Evolutionary conservation across 1,140 invertebrate species (phyloP).

Genomic region (Helicoverpa zea): DNA sequence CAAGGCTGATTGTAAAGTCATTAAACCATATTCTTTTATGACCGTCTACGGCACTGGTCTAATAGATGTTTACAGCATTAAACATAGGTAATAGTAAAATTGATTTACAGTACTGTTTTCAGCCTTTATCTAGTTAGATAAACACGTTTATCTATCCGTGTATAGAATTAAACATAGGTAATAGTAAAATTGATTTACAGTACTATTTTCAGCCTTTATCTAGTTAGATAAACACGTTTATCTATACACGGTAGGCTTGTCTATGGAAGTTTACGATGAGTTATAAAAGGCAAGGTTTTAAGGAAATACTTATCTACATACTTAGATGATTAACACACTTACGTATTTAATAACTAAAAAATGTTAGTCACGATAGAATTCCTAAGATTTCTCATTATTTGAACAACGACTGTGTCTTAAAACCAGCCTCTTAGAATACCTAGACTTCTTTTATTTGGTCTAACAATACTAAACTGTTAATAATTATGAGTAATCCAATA

Average conservation of each 20-base stretch:
- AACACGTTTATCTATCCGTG: too few species aligned
- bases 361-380: neutral
- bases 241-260: neutral
- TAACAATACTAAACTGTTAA: too few species aligned
- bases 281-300: too few species aligned
- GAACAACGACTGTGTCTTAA: neutral
- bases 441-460: too few species aligned
- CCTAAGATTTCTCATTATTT: neutral
- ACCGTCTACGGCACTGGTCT: neutral
- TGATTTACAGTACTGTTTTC: neutral
- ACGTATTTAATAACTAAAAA: neutral
- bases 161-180: neutral
- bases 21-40: neutral
- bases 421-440: neutral
- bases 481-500: too few species aligned
- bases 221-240: neutral
- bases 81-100: neutral
- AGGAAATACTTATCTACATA: too few species aligned
- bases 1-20: neutral
- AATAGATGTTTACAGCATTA: neutral
- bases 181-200: constrained; percentile 23
- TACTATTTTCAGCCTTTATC: neutral
- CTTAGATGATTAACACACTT: too few species aligned
- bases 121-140: neutral
- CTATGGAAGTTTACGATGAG: neutral